These are phyloP conservation scores for Clanis bilineata DNA, from an alignment of 2,888 invertebrate species.

Conservation along the genomic window DNA sequence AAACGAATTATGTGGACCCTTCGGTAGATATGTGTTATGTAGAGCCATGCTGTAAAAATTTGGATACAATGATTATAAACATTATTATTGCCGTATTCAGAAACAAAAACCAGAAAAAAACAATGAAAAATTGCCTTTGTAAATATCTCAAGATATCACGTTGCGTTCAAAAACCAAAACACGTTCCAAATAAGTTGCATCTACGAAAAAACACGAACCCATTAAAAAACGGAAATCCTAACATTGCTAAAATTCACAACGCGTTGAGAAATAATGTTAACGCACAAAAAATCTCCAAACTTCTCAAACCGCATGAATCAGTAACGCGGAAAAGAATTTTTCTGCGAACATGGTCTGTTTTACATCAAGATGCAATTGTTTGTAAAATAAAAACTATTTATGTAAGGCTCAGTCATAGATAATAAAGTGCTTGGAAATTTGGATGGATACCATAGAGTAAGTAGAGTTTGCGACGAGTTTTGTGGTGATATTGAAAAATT, in stretches of 20 bases:
- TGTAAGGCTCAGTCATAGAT: slow-evolving; percentile 25
- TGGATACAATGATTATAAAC: no score
- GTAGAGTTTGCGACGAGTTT: slow-evolving; percentile 13
- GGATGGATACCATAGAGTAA: slow-evolving; percentile 12
- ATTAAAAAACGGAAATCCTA: neutral
- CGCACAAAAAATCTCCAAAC: slow-evolving; percentile 1
- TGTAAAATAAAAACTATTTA: slow-evolving; percentile 29
- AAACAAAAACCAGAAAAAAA: no score
- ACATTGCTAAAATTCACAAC: neutral
- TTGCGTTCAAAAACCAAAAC: no score
- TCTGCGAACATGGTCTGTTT: slow-evolving; percentile 36
- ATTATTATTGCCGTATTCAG: no score
- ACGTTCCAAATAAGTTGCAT: neutral
- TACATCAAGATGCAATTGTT: slow-evolving; percentile 46
- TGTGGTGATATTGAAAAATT: neutral
- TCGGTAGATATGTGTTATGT: no score
- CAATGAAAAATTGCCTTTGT: no score
- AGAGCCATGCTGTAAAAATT: no score
- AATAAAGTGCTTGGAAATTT: slow-evolving; percentile 21
- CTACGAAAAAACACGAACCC: neutral
- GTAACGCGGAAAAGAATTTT: slow-evolving; percentile 31
- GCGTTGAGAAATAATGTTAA: neutral
- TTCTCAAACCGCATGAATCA: slow-evolving; percentile 36
- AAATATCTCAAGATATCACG: no score
- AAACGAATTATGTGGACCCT: no score